Percentiles rank a stretch among this genome's conserved stretches.
phyloP scores from a whole-genome alignment of 1,140 invertebrate genomes.

The Musca vetustissima region DNA sequence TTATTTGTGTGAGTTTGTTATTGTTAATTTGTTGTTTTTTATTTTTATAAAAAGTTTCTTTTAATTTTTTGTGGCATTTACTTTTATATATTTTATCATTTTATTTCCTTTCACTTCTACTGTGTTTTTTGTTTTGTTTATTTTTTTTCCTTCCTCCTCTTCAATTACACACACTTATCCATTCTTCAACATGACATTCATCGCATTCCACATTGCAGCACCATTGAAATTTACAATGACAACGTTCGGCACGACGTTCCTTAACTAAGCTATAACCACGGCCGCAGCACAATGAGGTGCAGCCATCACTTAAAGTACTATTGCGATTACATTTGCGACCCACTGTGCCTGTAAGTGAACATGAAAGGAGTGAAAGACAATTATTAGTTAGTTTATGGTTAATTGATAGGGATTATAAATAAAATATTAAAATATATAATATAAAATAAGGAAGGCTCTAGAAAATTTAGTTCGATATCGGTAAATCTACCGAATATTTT shows the following conservation, averaged over 20 bases:
- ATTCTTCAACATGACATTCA: constrained; percentile 78
- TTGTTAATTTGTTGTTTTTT: background rate
- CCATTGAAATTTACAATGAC: constrained; percentile 90
- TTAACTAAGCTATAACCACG: constrained; percentile 83
- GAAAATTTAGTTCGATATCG: too few species aligned
- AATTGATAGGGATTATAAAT: too few species aligned
- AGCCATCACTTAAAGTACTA: constrained; percentile 71
- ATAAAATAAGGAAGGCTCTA: too few species aligned
- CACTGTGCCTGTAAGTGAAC: constrained; percentile 69
- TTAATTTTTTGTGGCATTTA: background rate
- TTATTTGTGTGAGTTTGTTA: background rate
- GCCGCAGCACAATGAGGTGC: constrained; percentile 86
- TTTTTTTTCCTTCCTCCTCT: background rate
- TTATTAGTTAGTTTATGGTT: too few species aligned
- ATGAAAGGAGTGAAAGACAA: background rate
- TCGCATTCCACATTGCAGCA: constrained; percentile 88
- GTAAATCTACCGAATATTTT: too few species aligned
- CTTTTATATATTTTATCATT: background rate
- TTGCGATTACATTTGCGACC: constrained; percentile 80
- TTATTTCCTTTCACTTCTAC: background rate
- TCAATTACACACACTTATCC: constrained; percentile 82
- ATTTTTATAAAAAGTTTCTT: constrained; percentile 11
- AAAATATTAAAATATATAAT: too few species aligned
- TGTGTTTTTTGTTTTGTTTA: background rate
- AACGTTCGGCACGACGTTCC: constrained; percentile 73